Base-by-base conservation (phyloP, 92 coral and sea anemone genomes). In the Palythoa heliodiscus region DNA sequence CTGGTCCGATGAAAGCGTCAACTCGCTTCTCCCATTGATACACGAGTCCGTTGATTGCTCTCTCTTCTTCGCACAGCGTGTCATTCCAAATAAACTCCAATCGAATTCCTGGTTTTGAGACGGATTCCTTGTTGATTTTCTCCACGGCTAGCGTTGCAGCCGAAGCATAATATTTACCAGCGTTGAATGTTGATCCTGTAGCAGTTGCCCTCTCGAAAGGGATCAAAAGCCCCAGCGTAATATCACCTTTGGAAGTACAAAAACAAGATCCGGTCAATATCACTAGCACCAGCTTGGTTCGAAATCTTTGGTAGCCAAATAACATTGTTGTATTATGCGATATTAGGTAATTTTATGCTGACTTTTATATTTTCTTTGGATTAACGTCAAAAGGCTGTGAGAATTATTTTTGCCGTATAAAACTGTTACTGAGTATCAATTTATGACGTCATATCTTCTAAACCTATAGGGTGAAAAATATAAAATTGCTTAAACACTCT, bases 1-100 rank as follows among this genome's bases (percentile, higher is more conserved):
- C 99, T 60, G 95, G 91, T 0, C 99, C 99, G 71, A 94, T 94
- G 58, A 96, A 90, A 10, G 87, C 98, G 58, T 94, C 93, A 24
- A 94, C 98, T 70, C 83, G 83, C 68, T 73, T 80, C 77, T 91
- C 89, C 82, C 89, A 79, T 58, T 95, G 95, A 10, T 84, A 58
- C 17, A 88, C 82, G 86, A 96, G 54, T 9, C 83, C 89, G 19
- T 77, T 55, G 63, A 94, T 86, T 60, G 96, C 89, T 74, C 23
- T 48, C 66, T 89, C 95, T 57, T 89, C 95, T 37, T 75, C 77
- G 60, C 98, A 96, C 54, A 82, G 50, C 1, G 98, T 94, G 52
- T 94, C 98, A 19, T 86, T 77, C 98, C 98, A 96, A 6, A 94
- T 78, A 55, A 92, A 91, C 57, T 89, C 77, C 38, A 96, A 76